Conservation (phyloP, 64 coral and sea anemone species). For the Porites lutea region DNA sequence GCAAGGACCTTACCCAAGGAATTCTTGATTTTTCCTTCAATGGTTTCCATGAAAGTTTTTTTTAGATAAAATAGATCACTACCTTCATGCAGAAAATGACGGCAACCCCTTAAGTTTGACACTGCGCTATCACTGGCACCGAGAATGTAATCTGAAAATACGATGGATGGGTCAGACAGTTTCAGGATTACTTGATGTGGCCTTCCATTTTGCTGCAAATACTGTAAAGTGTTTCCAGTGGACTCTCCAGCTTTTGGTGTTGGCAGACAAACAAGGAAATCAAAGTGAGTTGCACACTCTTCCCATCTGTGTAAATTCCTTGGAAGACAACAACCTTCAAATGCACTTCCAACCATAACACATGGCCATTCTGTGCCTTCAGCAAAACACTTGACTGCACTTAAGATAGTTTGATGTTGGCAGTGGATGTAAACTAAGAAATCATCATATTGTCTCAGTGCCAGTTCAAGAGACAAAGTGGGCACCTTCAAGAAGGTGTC, state of each 20-base stretch:
- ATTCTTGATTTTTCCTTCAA: slow-evolving; percentile 7
- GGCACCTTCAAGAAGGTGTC: background rate
- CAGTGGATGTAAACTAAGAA: background rate
- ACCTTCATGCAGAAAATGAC: background rate
- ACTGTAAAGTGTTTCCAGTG: background rate
- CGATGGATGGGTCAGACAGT: background rate
- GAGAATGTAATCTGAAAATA: background rate
- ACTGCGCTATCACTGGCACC: background rate
- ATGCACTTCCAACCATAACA: slow-evolving; percentile 28
- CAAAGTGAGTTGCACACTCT: background rate
- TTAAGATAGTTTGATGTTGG: slow-evolving; percentile 27
- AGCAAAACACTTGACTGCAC: slow-evolving; percentile 16
- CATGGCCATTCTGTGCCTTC: slow-evolving; percentile 7
- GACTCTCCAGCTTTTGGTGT: slow-evolving; percentile 1
- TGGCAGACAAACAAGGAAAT: slow-evolving; percentile 7
- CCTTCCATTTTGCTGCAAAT: background rate
- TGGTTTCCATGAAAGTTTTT: slow-evolving; percentile 8
- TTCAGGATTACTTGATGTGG: background rate
- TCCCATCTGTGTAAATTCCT: background rate
- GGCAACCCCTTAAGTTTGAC: background rate
- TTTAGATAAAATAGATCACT: background rate
- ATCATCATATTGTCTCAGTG: slow-evolving; percentile 16
- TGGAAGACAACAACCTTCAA: slow-evolving; percentile 39
- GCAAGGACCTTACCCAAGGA: background rate
- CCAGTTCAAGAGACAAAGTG: slow-evolving; percentile 2